A percentile compares a stretch with the other conserved stretches of the same genome.
phyloP scores from a whole-genome alignment of 2,888 invertebrate species.

The Lampropteryx suffumata region DNA sequence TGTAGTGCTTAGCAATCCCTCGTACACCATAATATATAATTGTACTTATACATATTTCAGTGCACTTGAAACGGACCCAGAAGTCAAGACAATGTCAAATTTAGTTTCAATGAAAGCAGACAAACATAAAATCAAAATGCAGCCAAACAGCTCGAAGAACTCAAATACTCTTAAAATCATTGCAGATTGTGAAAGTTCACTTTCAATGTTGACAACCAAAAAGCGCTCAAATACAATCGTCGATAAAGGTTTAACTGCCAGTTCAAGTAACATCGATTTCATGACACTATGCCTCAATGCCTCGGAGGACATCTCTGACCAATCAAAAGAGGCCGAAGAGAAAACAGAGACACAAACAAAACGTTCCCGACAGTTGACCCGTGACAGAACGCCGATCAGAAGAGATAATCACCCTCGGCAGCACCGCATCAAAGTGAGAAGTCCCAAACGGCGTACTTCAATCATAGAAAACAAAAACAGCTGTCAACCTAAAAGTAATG shows the following conservation, averaged over 20 bases:
- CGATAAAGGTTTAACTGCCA: constrained; percentile 60
- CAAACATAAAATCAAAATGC: constrained; percentile 46
- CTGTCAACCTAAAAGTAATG: constrained; percentile 29
- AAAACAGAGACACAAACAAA: constrained; percentile 10
- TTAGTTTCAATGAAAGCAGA: constrained; percentile 30
- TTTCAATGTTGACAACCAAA: constrained; percentile 33
- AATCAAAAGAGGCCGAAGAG: constrained; percentile 11
- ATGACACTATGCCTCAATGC: constrained; percentile 34
- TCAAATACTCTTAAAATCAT: constrained; percentile 42
- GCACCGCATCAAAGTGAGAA: constrained; percentile 68
- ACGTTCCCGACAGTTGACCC: constrained; percentile 29
- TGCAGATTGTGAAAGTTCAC: constrained; percentile 45
- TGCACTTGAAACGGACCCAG: constrained; percentile 37
- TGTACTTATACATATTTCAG: no score
- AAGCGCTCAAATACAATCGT: constrained; percentile 32
- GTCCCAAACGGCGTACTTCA: constrained; percentile 55
- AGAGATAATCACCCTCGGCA: constrained; percentile 54
- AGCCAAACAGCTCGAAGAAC: constrained; percentile 47
- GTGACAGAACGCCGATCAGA: constrained; percentile 42
- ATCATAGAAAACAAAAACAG: constrained; percentile 33
- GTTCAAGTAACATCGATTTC: constrained; percentile 55
- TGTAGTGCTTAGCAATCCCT: no score
- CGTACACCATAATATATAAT: no score
- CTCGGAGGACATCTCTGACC: constrained; percentile 18
- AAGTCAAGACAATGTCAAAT: constrained; percentile 34